Conservation (phyloP, 2,113 vertebrate species). For the Hiodon alosoides region DNA sequence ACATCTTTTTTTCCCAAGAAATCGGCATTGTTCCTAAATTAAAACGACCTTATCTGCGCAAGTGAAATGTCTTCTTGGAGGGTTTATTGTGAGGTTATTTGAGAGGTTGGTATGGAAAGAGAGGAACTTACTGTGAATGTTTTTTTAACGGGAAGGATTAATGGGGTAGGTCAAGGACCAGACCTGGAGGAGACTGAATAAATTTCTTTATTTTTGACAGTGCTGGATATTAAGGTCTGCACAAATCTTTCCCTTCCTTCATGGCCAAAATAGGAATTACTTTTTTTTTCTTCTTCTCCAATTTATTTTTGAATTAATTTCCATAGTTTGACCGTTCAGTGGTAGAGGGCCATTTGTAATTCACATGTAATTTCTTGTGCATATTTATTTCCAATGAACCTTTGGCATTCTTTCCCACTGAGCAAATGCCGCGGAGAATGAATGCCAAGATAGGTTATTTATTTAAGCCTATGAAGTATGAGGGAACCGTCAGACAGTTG, state of each 20-base stretch:
- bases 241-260: conserved; percentile 33
- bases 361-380: conserved; percentile 58
- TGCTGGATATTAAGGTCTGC: conserved; percentile 58
- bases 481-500: conserved; percentile 52
- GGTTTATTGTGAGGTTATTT: conserved; percentile 16
- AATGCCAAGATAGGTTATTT: conserved; percentile 67
- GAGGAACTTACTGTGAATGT: conserved; percentile 59
- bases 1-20: not conserved
- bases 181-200: conserved; percentile 57
- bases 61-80: not conserved
- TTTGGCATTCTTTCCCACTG: conserved; percentile 77
- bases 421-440: conserved; percentile 57
- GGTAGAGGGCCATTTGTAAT: conserved; percentile 53
- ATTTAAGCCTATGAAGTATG: conserved; percentile 56
- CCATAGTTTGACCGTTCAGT: conserved; percentile 76
- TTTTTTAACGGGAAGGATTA: conserved; percentile 71
- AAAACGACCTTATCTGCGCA: not conserved
- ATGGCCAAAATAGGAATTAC: conserved; percentile 71
- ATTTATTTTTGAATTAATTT: conserved; percentile 72
- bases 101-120: conserved; percentile 55
- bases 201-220: conserved; percentile 63
- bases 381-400: conserved; percentile 74
- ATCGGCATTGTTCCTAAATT: not conserved
- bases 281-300: conserved; percentile 55
- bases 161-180: conserved; percentile 71